These are phyloP conservation scores for Azemiops feae DNA, from an alignment of 2,113 vertebrate species.

Conservation along the genomic window DNA sequence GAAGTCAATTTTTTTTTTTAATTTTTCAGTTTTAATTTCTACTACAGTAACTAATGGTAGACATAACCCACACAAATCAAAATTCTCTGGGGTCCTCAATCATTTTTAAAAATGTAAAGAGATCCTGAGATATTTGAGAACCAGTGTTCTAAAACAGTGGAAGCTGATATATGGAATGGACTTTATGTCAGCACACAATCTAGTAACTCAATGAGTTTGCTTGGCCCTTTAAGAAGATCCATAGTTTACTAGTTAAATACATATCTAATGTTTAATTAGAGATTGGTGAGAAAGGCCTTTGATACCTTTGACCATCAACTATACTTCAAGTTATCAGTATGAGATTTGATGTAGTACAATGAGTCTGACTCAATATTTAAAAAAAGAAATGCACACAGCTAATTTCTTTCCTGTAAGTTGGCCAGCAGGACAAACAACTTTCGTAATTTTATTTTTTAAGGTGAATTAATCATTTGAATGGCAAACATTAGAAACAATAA, in stretches of 20 bases:
- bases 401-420: background rate
- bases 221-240: background rate
- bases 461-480: background rate
- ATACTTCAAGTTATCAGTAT: background rate
- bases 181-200: background rate
- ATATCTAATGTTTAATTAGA: background rate
- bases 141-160: background rate
- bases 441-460: background rate
- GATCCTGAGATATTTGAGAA: background rate
- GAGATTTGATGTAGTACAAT: background rate
- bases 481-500: background rate
- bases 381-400: background rate
- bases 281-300: background rate
- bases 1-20: background rate
- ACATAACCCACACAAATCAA: background rate
- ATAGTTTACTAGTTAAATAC: background rate
- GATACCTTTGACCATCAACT: background rate
- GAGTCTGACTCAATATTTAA: background rate
- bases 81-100: background rate
- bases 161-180: background rate
- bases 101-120: background rate
- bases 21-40: background rate
- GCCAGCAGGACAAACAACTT: background rate
- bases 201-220: background rate
- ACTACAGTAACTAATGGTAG: background rate